A percentile compares a stretch with the other conserved stretches of the same genome.
These are phyloP conservation scores for Caenorhabditis sp. DNA, from an alignment of 2,888 invertebrate genomes.

Conservation along the genomic window DNA sequence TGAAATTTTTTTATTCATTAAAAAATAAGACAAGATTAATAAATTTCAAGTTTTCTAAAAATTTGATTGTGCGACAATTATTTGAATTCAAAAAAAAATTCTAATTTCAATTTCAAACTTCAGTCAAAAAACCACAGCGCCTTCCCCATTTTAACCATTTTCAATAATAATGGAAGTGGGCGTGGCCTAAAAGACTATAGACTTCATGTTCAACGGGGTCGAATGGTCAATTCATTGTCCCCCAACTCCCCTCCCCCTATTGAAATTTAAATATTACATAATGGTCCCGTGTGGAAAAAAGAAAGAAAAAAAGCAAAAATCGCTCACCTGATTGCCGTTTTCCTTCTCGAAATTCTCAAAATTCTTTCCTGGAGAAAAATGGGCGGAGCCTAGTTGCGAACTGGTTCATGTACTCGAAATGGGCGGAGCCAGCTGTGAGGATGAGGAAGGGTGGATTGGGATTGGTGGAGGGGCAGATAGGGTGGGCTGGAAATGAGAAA, in stretches of 20 bases:
- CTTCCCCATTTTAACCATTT: too few species aligned
- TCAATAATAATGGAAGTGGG: neutral
- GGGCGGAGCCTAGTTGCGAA: constrained; percentile 50
- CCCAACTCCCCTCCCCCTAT: too few species aligned
- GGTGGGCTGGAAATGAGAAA: constrained; percentile 31
- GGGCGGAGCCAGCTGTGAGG: neutral
- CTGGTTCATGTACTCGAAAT: constrained; percentile 38
- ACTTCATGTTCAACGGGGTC: neutral
- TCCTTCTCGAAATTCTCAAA: constrained; percentile 24
- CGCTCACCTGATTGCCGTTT: constrained; percentile 35
- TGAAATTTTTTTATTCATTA: too few species aligned
- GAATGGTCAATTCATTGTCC: neutral
- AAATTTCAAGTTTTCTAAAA: too few species aligned
- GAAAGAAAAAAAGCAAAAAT: constrained; percentile 14
- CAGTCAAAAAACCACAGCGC: neutral
- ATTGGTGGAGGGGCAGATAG: constrained; percentile 9
- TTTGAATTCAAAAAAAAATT: too few species aligned
- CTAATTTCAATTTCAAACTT: too few species aligned
- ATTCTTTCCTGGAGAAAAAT: constrained; percentile 40
- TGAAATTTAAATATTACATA: constrained; percentile 46
- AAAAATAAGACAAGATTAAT: too few species aligned
- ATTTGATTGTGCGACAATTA: too few species aligned
- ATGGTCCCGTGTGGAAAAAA: too few species aligned
- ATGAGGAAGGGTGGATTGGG: constrained; percentile 3
- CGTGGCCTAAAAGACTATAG: neutral